Conservation (phyloP, 2,888 invertebrate species). For the Drosophila vallismaia region DNA sequence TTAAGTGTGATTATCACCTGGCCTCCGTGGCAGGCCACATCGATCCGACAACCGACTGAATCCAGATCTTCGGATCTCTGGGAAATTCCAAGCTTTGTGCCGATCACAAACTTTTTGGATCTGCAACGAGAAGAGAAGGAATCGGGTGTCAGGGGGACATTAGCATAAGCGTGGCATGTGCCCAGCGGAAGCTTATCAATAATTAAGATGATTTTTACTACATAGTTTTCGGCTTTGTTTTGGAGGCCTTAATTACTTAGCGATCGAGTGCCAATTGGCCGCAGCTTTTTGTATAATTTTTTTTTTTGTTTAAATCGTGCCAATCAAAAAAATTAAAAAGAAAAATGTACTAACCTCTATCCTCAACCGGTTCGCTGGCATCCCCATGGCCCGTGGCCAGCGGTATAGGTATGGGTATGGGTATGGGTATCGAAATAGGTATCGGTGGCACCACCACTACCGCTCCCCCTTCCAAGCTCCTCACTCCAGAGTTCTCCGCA, state of each 20-base stretch:
- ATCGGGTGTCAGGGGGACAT: constrained; percentile 13
- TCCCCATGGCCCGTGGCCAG: constrained; percentile 59
- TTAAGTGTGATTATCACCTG: constrained; percentile 79
- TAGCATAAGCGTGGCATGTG: constrained; percentile 61
- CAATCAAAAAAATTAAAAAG: constrained; percentile 51
- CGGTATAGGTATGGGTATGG: constrained; percentile 31
- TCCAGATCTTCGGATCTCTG: constrained; percentile 31
- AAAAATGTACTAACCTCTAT: constrained; percentile 68
- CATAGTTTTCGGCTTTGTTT: constrained; percentile 17
- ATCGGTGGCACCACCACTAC: constrained; percentile 31
- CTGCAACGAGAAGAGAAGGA: constrained; percentile 44
- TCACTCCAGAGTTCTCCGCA: constrained; percentile 28
- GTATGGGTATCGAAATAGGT: constrained; percentile 21
- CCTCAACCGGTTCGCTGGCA: constrained; percentile 71
- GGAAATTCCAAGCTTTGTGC: constrained; percentile 68
- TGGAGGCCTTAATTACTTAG: constrained; percentile 51
- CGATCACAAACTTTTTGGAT: constrained; percentile 73
- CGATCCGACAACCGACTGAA: constrained; percentile 17
- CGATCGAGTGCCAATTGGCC: constrained; percentile 44
- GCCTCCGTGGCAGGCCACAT: constrained; percentile 60
- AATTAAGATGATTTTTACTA: constrained; percentile 29
- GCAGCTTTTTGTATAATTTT: constrained; percentile 14
- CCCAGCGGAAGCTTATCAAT: constrained; percentile 28
- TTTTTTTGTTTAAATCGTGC: constrained; percentile 54
- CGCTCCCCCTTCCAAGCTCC: constrained; percentile 14